These are phyloP conservation scores for Entomyzon cyanotis DNA, from an alignment of 2,113 vertebrate species.

Conservation along the genomic window DNA sequence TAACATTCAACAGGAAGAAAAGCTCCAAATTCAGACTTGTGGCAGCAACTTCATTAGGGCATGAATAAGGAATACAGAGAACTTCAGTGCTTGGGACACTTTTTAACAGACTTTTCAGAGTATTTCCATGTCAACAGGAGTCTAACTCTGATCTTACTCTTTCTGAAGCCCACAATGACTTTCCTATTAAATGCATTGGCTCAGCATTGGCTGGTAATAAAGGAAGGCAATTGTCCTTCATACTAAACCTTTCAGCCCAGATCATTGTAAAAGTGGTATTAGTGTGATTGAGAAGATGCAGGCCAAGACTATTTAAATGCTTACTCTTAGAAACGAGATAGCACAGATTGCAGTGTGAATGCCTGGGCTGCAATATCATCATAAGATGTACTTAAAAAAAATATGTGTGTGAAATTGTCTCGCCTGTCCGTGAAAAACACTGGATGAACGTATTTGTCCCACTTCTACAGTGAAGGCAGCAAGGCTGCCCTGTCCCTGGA, in stretches of 20 bases:
- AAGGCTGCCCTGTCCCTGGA: neutral
- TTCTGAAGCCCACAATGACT: neutral
- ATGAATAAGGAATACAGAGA: neutral
- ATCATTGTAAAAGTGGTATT: constrained; percentile 39
- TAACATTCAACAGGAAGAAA: neutral
- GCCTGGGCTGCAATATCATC: neutral
- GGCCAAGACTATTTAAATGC: constrained; percentile 40
- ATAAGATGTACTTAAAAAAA: neutral
- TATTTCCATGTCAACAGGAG: neutral
- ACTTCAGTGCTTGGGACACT: neutral
- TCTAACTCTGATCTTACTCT: neutral
- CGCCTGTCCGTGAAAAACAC: neutral
- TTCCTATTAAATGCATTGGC: neutral
- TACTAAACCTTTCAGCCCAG: neutral
- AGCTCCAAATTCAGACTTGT: neutral
- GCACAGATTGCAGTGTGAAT: neutral
- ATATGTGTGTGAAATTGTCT: neutral
- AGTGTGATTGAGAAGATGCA: constrained; percentile 32
- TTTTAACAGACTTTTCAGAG: neutral
- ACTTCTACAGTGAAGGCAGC: neutral
- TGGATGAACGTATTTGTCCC: neutral
- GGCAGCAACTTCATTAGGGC: neutral
- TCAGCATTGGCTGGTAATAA: neutral
- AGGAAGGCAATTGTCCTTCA: neutral
- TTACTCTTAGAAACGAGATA: constrained; percentile 23